A percentile compares a stretch with the other conserved stretches of the same genome.
Conservation (phyloP, 2,113 vertebrate genomes). For the Galeopterus variegatus region DNA sequence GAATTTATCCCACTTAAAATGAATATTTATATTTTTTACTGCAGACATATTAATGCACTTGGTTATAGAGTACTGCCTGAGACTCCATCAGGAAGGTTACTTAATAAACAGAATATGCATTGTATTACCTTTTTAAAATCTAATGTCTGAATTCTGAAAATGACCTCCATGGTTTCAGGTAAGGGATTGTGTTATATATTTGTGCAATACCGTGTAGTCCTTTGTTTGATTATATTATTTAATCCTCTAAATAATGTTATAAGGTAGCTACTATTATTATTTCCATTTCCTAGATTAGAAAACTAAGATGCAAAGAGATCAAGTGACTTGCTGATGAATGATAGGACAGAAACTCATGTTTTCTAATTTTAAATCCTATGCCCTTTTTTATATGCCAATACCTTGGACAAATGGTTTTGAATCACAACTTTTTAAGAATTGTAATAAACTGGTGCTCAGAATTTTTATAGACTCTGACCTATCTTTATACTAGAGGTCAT, state of each 20-base stretch:
- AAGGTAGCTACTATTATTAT: neutral
- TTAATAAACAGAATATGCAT: neutral
- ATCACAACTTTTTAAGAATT: neutral
- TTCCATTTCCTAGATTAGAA: neutral
- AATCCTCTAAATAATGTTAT: constrained; percentile 18
- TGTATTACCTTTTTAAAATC: neutral
- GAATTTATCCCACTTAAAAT: neutral
- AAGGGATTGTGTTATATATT: neutral
- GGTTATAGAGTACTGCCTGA: neutral
- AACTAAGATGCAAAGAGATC: neutral
- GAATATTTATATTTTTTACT: neutral
- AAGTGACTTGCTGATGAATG: neutral
- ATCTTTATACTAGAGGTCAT: neutral
- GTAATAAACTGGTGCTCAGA: neutral
- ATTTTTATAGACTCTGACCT: neutral
- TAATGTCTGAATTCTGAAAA: constrained; percentile 5
- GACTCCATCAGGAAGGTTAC: neutral
- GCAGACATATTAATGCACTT: neutral
- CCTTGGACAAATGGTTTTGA: neutral
- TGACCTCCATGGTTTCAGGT: neutral
- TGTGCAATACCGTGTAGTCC: neutral
- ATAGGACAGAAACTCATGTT: neutral
- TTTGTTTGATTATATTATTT: neutral
- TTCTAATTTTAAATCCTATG: constrained; percentile 13
- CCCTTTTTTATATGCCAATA: neutral